Evolutionary conservation across 2,888 invertebrate genomes (phyloP), one percentile per base, ranked within the genome.

Genomic region (Julus scandinavius): DNA sequence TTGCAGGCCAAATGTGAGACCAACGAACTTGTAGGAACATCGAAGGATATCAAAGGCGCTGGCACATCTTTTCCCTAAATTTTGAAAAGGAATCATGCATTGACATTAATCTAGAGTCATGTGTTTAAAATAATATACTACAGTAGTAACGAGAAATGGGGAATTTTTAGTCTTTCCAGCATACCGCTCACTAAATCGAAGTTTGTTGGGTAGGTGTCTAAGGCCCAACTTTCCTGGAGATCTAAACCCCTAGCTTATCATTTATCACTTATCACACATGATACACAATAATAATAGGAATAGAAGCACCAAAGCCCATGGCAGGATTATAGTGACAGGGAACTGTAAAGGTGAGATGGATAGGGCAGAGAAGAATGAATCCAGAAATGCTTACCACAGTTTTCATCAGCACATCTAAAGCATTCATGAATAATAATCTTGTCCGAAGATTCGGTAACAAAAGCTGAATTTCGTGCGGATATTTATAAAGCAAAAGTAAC

Each of bases 381-480:
- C 15, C 54, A 54, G 13, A 54, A 11, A 45, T 45, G 45, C 63
- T 58, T 80, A 88, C 88, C 63, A 41, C 20, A 45, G 63, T 45
- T 6, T 49, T 49, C 29, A 88, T 72, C 13, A 88, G 72, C 20
- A 80, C 87, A 38, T 88, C 87, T 9, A 88, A 7, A 17, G 88
- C 88, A 80, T 87, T 87, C 80, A 88, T 63, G 20, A 88, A 87
- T 41, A 88, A 49, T 29, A 88, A 58, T 15, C 88, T 20, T n/a
- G 88, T 63, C 29, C 88, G 40, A 50, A 88, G 80, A 87, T 88
- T 87, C 2, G 88, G 88, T 6, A 88, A 3, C 17, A 88, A 29
- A 29, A 13, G 20, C 17, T 38, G 49, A n/a, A 88, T 45, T 88
- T 88, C 88, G 41, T 88, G 58, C 9, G 88, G 88, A 80, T 72